phyloP scores from a whole-genome alignment of 1,140 invertebrate genomes.

The Temnothorax longispinosus region DNA sequence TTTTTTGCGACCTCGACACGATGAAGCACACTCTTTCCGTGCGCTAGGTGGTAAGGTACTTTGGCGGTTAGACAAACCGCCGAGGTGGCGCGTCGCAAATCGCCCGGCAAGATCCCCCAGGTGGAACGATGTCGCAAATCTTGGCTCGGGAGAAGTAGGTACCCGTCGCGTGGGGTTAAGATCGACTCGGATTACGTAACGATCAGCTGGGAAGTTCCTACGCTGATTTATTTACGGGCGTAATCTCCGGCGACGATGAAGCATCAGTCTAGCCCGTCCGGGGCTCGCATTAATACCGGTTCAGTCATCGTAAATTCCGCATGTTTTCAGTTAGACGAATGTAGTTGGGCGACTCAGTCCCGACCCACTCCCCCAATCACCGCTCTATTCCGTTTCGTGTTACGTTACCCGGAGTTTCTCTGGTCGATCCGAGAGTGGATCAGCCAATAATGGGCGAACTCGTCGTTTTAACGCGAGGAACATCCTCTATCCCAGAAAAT shows the following conservation, averaged over 20 bases:
- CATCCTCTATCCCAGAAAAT: slow-evolving; percentile 35
- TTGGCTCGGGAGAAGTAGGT: slow-evolving; percentile 38
- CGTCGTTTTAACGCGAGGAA: slow-evolving; percentile 39
- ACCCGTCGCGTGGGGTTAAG: slow-evolving; percentile 39
- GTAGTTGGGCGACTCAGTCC: slow-evolving; percentile 43
- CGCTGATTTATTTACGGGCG: slow-evolving; percentile 59
- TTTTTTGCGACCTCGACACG: slow-evolving; percentile 5
- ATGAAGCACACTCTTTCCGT: slow-evolving; percentile 17
- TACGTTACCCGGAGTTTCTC: slow-evolving; percentile 37
- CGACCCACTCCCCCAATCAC: slow-evolving; percentile 19
- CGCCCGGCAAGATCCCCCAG: slow-evolving; percentile 57
- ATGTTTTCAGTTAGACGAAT: slow-evolving; percentile 61
- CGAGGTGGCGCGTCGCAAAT: slow-evolving; percentile 58
- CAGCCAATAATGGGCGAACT: slow-evolving; percentile 49
- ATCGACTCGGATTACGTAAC: slow-evolving; percentile 62
- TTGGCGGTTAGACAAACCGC: slow-evolving; percentile 58
- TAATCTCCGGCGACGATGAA: slow-evolving; percentile 60
- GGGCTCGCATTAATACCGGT: slow-evolving; percentile 57
- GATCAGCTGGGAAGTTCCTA: slow-evolving; percentile 58
- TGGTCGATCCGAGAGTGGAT: slow-evolving; percentile 36
- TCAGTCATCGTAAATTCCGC: slow-evolving; percentile 57
- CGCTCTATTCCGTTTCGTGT: slow-evolving; percentile 32
- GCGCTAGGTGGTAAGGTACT: slow-evolving; percentile 27
- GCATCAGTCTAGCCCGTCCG: slow-evolving; percentile 47
- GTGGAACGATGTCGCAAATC: slow-evolving; percentile 61